phyloP scores from a whole-genome alignment of 2,113 vertebrate species.

The Atlantisia rogersi region DNA sequence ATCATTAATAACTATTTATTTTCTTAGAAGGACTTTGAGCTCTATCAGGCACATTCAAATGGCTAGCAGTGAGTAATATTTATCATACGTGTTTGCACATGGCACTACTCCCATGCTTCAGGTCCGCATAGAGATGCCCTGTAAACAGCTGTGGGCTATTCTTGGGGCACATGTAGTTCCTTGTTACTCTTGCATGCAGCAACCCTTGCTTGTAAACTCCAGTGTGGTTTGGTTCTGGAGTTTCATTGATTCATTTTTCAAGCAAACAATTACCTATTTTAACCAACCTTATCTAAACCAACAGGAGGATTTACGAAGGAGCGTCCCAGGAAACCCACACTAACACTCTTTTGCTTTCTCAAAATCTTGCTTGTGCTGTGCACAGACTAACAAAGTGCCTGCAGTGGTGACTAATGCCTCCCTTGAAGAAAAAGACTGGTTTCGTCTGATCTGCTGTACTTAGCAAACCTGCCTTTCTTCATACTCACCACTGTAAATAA shows the following conservation, averaged over 20 bases:
- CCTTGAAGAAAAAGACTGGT: slow-evolving; percentile 42
- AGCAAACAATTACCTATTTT: neutral
- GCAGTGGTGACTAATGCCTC: slow-evolving; percentile 42
- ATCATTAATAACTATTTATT: neutral
- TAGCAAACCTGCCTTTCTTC: slow-evolving; percentile 56
- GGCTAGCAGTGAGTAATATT: neutral
- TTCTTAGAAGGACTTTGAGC: slow-evolving; percentile 7
- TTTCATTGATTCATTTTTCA: neutral
- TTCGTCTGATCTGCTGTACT: neutral
- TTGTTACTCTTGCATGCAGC: neutral
- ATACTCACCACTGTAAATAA: slow-evolving; percentile 26
- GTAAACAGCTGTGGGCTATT: slow-evolving; percentile 12
- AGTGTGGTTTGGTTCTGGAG: neutral
- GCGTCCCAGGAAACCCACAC: neutral
- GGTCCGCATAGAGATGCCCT: neutral
- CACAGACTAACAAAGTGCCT: neutral
- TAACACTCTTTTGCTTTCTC: neutral
- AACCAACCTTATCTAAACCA: neutral
- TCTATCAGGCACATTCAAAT: neutral
- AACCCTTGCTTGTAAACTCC: neutral
- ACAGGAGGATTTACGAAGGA: neutral
- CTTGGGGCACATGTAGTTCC: neutral
- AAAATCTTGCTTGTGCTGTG: neutral
- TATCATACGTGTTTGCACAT: neutral
- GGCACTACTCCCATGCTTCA: neutral